Conservation (phyloP, 2,797 vertebrate genomes). For the Lagorchestes hirsutus region DNA sequence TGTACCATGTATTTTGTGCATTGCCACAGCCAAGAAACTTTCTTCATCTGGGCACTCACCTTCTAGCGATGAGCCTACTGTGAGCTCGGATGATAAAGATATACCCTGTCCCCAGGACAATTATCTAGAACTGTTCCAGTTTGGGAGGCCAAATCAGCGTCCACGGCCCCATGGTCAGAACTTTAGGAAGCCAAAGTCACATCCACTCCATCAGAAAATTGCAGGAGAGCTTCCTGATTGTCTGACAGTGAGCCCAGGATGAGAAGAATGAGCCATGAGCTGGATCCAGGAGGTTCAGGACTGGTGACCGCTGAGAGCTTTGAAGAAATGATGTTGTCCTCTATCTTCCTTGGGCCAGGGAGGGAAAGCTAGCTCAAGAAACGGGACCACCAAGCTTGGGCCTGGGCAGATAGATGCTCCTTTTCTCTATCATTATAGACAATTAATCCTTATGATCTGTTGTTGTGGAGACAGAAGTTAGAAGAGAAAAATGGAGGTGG, state of each 20-base stretch:
- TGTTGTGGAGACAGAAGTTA: not conserved
- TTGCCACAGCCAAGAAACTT: not conserved
- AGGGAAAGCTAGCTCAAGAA: not conserved
- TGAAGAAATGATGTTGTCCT: not conserved
- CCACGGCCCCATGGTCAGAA: conserved; percentile 21
- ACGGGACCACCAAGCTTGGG: not conserved
- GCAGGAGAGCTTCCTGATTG: not conserved
- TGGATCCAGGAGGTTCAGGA: not conserved
- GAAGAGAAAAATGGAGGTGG: not conserved
- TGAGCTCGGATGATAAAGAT: not conserved
- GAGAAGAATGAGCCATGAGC: not conserved
- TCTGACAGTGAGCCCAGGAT: not conserved
- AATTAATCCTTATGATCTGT: not conserved
- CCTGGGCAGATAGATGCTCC: not conserved
- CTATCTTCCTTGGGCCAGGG: no score
- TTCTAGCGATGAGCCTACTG: not conserved
- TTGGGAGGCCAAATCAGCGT: not conserved
- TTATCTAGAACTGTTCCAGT: not conserved
- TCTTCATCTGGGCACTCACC: not conserved
- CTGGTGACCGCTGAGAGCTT: not conserved
- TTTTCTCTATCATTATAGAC: not conserved
- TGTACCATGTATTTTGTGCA: not conserved
- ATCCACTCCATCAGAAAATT: not conserved
- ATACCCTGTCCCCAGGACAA: not conserved
- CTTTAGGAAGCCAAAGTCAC: not conserved